Evolutionary conservation across 1,140 invertebrate genomes (phyloP).

Genomic region (Apis florea): DNA sequence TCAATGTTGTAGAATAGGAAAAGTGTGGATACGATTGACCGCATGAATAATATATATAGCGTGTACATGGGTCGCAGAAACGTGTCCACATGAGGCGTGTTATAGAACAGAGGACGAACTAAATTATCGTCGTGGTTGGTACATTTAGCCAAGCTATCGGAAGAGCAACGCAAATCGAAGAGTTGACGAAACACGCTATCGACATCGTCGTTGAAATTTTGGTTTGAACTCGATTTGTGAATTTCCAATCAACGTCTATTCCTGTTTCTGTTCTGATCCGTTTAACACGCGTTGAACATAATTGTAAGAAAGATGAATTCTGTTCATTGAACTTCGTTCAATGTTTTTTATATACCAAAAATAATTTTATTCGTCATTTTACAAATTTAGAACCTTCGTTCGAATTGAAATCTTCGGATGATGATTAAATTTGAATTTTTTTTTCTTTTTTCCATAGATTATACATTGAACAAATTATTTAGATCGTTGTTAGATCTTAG

Average conservation of each 20-base stretch:
- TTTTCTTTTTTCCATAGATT: background rate
- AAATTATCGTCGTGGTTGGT: constrained; percentile 11
- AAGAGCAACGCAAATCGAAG: constrained; percentile 3
- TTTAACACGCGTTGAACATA: background rate
- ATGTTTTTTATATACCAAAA: too few relatives aligned
- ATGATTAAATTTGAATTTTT: too few relatives aligned
- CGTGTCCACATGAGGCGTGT: background rate
- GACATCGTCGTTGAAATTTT: background rate
- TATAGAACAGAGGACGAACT: background rate
- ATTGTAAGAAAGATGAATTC: background rate
- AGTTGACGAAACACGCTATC: constrained; percentile 11
- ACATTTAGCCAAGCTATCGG: constrained; percentile 7
- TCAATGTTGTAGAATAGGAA: background rate
- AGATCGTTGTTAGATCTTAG: background rate
- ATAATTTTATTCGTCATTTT: too few relatives aligned
- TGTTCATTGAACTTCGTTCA: too few relatives aligned
- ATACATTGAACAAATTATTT: background rate
- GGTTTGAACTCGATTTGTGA: background rate
- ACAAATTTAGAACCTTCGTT: too few relatives aligned
- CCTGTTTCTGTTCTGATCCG: too few relatives aligned
- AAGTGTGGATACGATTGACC: constrained; percentile 2
- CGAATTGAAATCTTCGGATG: too few relatives aligned
- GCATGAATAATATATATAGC: background rate
- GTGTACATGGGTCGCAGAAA: background rate
- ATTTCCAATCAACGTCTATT: background rate